Conservation (phyloP, 1,140 invertebrate species). For the Chironomus tepperi region DNA sequence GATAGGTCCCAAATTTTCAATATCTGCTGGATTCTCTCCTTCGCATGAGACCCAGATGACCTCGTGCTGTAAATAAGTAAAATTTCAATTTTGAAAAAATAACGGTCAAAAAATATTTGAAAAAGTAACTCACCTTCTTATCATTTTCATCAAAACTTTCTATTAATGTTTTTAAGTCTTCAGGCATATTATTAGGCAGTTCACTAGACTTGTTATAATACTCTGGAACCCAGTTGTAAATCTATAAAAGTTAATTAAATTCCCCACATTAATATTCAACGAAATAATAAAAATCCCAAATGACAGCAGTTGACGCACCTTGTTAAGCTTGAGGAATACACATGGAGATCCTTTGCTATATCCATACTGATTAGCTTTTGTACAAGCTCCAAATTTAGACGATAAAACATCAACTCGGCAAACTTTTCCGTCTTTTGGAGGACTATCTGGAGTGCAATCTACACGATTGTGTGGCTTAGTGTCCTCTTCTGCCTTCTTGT, state of each 20-base stretch:
- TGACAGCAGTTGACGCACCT: constrained; percentile 42
- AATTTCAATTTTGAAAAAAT: too few species aligned
- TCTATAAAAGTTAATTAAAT: constrained; percentile 46
- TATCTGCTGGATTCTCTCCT: constrained; percentile 82
- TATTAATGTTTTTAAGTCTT: constrained; percentile 64
- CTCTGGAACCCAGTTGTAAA: constrained; percentile 69
- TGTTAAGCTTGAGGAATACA: constrained; percentile 76
- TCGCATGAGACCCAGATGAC: constrained; percentile 78
- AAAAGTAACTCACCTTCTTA: not conserved
- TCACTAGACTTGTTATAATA: constrained; percentile 65
- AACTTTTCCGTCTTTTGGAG: constrained; percentile 33
- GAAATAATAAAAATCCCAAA: not conserved
- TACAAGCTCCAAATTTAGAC: constrained; percentile 44
- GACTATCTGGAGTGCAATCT: constrained; percentile 33
- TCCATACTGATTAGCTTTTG: constrained; percentile 61
- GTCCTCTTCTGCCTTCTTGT: constrained; percentile 34
- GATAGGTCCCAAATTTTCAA: constrained; percentile 80
- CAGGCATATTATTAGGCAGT: constrained; percentile 61
- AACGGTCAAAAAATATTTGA: too few species aligned
- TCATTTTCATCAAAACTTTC: constrained; percentile 29
- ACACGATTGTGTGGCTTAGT: constrained; percentile 31
- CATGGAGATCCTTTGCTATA: constrained; percentile 69
- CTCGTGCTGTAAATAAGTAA: not conserved
- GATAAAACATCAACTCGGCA: constrained; percentile 32
- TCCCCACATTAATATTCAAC: too few species aligned